phyloP scores from a whole-genome alignment of 2,797 vertebrate genomes.

The Spizella passerina region DNA sequence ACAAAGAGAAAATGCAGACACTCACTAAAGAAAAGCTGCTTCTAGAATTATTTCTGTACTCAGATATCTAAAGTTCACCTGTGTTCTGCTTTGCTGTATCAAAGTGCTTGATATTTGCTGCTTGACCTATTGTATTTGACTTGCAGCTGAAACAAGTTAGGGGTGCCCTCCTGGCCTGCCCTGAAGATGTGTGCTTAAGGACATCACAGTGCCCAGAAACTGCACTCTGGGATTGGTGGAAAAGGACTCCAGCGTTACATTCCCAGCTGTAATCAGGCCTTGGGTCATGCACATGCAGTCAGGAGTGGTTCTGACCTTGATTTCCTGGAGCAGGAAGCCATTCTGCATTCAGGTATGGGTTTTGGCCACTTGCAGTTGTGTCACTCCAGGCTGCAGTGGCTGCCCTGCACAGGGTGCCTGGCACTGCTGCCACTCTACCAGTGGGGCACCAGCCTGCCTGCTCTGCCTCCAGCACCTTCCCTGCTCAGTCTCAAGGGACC shows the following conservation, averaged over 20 bases:
- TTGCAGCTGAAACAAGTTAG: neutral
- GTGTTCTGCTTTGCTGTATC: neutral
- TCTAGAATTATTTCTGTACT: neutral
- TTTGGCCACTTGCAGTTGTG: neutral
- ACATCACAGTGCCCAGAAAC: neutral
- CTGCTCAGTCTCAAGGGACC: rapidly evolving
- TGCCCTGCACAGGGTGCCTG: neutral
- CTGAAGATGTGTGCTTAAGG: neutral
- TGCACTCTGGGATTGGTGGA: neutral
- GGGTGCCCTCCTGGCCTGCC: neutral
- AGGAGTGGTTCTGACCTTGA: neutral
- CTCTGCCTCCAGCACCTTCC: neutral
- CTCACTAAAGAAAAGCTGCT: neutral
- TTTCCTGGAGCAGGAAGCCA: neutral
- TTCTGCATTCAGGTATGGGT: neutral
- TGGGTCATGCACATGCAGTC: neutral
- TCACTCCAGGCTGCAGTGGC: rapidly evolving
- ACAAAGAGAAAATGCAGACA: neutral
- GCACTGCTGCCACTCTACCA: neutral
- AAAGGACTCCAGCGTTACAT: neutral
- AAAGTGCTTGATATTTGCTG: no score
- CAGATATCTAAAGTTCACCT: neutral
- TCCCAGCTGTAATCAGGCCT: neutral
- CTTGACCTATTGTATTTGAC: neutral
- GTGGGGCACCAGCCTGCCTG: neutral